Base-by-base conservation (phyloP, 2,113 vertebrate genomes). In the Triplophysa dalaica region DNA sequence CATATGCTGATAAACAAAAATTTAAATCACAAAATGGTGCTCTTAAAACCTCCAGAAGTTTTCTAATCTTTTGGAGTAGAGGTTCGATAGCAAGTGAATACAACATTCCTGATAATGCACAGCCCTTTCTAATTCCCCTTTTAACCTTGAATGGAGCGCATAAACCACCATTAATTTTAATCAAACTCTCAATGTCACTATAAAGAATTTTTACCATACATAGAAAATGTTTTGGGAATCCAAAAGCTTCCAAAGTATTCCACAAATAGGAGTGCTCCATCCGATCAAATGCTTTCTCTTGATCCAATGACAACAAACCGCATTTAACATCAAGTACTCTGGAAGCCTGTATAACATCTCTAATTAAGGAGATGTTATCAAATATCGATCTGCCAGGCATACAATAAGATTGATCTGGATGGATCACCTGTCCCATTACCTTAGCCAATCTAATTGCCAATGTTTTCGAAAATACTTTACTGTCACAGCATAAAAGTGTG, bases 371-470 rank as follows among this genome's bases (percentile, higher is more conserved):
- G 17, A 33, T 56, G n/a, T 54, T 54, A 8, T 70, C 16, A 26
- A 45, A 65, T 3, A 77, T 77, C 11, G 24, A 77, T 19, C 48
- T 78, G 2, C 9, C 19, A 41, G 75, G 50, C 21, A 60, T 12
- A 8, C 50, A 60, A 13, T 43, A 58, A 12, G 50, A 21, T 41
- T 78, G n/a, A 50, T 58, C 64, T 54, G 14, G 19, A 8, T 68
- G 63, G 6, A 68, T 16, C 5, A 68, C 50, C 3, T 68, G 14
- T 38, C 19, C 29, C 11, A 68, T 11, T 52, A 68, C 6, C 1
- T n/a, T 41, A 12, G 2, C 29, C 8, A 78, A 19, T n/a, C 29
- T 67, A 3, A 3, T 43, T 1, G 64, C 50, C 22, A 77, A 58
- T 13, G 8, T 16, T 29, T 45, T 68, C 19, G 48, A 68, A 12